These are phyloP conservation scores for Pseudochirops cupreus DNA, from an alignment of 2,797 vertebrate genomes.

Conservation along the genomic window DNA sequence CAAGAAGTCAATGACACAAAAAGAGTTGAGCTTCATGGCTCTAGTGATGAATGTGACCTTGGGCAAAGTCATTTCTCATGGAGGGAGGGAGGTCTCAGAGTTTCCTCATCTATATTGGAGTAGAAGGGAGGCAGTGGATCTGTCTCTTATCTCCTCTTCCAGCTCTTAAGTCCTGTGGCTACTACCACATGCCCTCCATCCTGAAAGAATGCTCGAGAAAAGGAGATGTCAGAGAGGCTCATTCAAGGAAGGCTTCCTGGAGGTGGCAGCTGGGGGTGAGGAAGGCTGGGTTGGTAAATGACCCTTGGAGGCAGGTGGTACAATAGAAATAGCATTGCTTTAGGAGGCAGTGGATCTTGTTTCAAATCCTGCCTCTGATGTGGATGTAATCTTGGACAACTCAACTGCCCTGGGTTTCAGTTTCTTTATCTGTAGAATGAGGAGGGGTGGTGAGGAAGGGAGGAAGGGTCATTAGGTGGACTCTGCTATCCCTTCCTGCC, in stretches of 20 bases:
- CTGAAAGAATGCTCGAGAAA: not conserved
- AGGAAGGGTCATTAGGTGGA: not conserved
- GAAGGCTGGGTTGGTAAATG: constrained; percentile 1
- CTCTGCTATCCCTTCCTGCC: not conserved
- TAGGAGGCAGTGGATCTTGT: no score
- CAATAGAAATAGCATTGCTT: not conserved
- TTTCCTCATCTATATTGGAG: not conserved
- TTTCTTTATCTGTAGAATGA: not conserved
- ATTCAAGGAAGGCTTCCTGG: constrained; percentile 42
- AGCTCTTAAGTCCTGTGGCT: not conserved
- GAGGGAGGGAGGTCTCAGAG: not conserved
- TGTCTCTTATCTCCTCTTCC: not conserved
- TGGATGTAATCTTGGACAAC: not conserved
- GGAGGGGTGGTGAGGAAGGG: not conserved
- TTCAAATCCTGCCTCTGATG: not conserved
- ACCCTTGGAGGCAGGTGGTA: not conserved
- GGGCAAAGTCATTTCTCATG: not conserved
- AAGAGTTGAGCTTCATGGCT: not conserved
- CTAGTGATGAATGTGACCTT: not conserved
- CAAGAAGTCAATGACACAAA: not conserved
- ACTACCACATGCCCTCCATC: not conserved
- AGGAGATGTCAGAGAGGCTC: constrained; percentile 49
- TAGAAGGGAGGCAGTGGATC: not conserved
- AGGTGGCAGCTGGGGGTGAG: not conserved
- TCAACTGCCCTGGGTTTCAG: not conserved